A percentile compares a stretch with the other conserved stretches of the same genome.
phyloP scores from a whole-genome alignment of 1,140 invertebrate genomes.

The Heliothis subflexa region DNA sequence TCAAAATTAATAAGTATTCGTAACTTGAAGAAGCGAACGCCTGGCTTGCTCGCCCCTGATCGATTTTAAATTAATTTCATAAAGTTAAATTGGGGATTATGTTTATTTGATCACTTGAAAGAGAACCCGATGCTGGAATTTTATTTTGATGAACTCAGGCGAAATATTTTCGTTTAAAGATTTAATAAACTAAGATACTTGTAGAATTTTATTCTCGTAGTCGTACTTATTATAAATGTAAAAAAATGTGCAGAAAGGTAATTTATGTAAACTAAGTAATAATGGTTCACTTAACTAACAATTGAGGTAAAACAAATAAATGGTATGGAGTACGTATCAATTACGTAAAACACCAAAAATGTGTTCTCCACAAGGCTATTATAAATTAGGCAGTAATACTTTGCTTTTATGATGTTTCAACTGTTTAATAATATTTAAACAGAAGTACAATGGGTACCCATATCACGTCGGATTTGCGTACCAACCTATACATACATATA shows the following conservation, averaged over 20 bases:
- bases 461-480: constrained; percentile 26
- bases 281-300: neutral
- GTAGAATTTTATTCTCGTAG: too few species aligned
- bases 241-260: too few species aligned
- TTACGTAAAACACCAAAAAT: neutral
- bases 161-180: neutral
- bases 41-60: constrained; percentile 70
- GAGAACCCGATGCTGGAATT: constrained; percentile 40
- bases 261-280: too few species aligned
- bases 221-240: too few species aligned
- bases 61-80: constrained; percentile 83
- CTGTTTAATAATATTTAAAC: neutral
- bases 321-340: neutral
- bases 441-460: constrained; percentile 3
- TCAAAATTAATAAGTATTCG: constrained; percentile 67
- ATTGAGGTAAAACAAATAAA: neutral
- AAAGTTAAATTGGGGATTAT: constrained; percentile 84
- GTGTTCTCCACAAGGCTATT: too few species aligned
- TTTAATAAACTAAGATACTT: neutral
- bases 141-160: constrained; percentile 40
- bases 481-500: neutral
- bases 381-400: too few species aligned
- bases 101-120: constrained; percentile 73
- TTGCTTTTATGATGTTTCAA: too few species aligned
- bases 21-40: constrained; percentile 58